These are phyloP conservation scores for Periophthalmus magnuspinnatus DNA, from an alignment of 2,797 vertebrate genomes.

Conservation along the genomic window DNA sequence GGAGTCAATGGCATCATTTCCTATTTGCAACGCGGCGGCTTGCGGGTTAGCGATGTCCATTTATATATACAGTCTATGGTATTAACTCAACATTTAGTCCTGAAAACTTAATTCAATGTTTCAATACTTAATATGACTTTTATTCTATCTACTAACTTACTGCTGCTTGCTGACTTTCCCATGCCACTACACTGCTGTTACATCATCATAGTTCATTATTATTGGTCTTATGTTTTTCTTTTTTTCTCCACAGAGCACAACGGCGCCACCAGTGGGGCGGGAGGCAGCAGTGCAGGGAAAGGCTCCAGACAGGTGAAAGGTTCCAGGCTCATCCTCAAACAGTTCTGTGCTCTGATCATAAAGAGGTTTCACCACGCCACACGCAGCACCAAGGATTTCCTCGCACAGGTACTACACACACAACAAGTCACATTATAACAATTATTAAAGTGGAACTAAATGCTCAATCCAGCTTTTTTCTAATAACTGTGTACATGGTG, in stretches of 20 bases:
- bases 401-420: slow-evolving; percentile 85
- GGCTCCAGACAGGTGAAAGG: slow-evolving; percentile 82
- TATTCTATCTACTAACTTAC: background rate
- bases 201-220: background rate
- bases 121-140: too few species aligned
- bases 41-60: too few species aligned
- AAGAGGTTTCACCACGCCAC: slow-evolving; percentile 87
- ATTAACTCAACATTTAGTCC: too few species aligned
- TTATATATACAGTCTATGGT: too few species aligned
- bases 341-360: slow-evolving; percentile 87
- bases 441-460: too few species aligned
- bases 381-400: slow-evolving; percentile 89
- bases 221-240: background rate
- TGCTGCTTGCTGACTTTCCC: slow-evolving; percentile 8
- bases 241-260: slow-evolving; percentile 45
- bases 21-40: too few species aligned
- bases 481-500: too few species aligned
- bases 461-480: too few species aligned
- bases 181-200: background rate
- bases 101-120: too few species aligned
- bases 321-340: slow-evolving; percentile 71
- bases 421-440: too few species aligned
- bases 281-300: slow-evolving; percentile 67
- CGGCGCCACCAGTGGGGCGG: slow-evolving; percentile 13
- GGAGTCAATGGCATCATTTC: too few species aligned